Conservation (phyloP, 2,113 vertebrate genomes). For the Tachycineta bicolor region DNA sequence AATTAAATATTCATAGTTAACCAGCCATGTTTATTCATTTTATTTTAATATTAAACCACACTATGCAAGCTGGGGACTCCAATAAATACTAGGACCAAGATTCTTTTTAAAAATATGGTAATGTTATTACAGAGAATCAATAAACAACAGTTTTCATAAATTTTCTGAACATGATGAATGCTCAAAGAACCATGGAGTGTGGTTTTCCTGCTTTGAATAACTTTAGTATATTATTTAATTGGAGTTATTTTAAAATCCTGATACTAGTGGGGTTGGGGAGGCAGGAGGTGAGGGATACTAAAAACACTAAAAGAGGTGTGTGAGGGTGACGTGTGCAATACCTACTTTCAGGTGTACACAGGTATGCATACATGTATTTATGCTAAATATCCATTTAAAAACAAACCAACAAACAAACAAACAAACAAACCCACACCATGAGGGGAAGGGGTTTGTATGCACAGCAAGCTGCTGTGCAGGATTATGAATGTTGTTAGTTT, state of each 20-base stretch:
- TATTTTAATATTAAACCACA: background rate
- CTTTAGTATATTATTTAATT: background rate
- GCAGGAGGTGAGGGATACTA: background rate
- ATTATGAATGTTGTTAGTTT: background rate
- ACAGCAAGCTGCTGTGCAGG: background rate
- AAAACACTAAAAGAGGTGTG: background rate
- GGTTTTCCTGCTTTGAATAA: background rate
- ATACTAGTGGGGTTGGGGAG: background rate
- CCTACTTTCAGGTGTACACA: accelerated
- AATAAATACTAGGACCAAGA: background rate
- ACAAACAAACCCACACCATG: background rate
- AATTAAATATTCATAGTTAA: background rate
- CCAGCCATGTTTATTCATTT: background rate
- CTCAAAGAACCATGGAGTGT: background rate
- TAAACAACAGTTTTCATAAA: background rate
- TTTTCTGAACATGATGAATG: background rate
- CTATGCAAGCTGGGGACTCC: background rate
- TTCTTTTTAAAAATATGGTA: background rate
- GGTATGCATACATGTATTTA: background rate
- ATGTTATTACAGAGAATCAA: background rate
- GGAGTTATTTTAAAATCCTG: background rate
- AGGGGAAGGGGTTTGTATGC: background rate
- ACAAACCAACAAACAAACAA: background rate
- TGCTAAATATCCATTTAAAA: background rate
- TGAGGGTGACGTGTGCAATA: background rate